These are phyloP conservation scores for Acrossocheilus wenchowensis DNA, from an alignment of 2,797 vertebrate species.

Conservation along the genomic window DNA sequence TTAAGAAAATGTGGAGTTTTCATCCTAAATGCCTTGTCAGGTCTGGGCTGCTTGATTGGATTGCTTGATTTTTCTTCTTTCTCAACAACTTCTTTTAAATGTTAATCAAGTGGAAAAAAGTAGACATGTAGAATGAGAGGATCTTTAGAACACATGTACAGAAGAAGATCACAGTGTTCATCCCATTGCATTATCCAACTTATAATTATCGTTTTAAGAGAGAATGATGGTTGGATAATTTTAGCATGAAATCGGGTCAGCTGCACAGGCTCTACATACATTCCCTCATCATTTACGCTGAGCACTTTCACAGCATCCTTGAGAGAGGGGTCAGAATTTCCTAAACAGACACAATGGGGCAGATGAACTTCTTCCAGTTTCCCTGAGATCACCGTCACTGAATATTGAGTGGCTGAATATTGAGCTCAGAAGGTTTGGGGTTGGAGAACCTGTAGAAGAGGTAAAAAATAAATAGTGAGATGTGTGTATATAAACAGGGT, in stretches of 20 bases:
- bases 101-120: background rate
- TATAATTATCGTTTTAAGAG: background rate
- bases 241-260: background rate
- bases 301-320: background rate
- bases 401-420: background rate
- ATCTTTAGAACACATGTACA: background rate
- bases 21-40: background rate
- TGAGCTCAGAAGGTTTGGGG: background rate
- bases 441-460: background rate
- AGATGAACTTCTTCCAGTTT: background rate
- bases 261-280: background rate
- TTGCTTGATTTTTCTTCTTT: background rate
- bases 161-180: background rate
- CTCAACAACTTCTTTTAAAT: background rate
- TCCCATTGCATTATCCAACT: background rate
- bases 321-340: background rate
- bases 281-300: background rate
- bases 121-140: background rate
- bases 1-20: background rate
- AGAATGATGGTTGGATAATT: background rate
- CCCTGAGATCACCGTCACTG: background rate
- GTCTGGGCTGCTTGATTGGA: background rate
- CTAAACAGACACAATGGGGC: background rate
- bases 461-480: background rate
- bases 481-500: background rate